Conservation (phyloP, 2,888 invertebrate genomes). For the Gasteruption jaculator region DNA sequence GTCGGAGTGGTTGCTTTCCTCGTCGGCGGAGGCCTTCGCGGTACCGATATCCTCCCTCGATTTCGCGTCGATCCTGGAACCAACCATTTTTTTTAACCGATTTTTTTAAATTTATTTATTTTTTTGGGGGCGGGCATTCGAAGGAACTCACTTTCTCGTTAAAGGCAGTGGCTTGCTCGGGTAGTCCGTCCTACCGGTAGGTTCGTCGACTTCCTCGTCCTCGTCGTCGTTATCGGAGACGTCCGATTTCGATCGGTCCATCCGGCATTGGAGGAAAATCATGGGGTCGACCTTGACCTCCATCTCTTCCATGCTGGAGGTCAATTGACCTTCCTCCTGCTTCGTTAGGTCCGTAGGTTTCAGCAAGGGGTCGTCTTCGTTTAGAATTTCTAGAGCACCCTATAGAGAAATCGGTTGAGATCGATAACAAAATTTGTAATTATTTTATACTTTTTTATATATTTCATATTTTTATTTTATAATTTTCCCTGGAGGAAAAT, state of each 20-base stretch:
- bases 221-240: conserved; percentile 43
- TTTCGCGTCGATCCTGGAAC: conserved; percentile 15
- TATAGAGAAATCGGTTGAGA: conserved; percentile 17
- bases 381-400: conserved; percentile 39
- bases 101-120: conserved; percentile 25
- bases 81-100: conserved; percentile 2
- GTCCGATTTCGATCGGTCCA: conserved; percentile 50
- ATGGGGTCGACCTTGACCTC: conserved; percentile 69
- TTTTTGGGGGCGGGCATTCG: conserved; percentile 20
- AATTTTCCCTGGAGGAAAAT: background rate
- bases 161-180: conserved; percentile 26
- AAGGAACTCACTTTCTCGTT: conserved; percentile 32
- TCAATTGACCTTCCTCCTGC: conserved; percentile 32
- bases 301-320: conserved; percentile 55
- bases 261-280: conserved; percentile 61
- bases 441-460: conserved; percentile 4
- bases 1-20: conserved; percentile 20
- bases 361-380: conserved; percentile 33
- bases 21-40: conserved; percentile 19
- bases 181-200: too few species aligned
- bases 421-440: background rate
- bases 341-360: conserved; percentile 23
- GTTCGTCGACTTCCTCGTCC: conserved; percentile 44
- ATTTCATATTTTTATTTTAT: background rate
- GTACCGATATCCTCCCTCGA: conserved; percentile 19